Evolutionary conservation across 2,113 vertebrate species (phyloP).

Genomic region (Hydrolagus affinis): DNA sequence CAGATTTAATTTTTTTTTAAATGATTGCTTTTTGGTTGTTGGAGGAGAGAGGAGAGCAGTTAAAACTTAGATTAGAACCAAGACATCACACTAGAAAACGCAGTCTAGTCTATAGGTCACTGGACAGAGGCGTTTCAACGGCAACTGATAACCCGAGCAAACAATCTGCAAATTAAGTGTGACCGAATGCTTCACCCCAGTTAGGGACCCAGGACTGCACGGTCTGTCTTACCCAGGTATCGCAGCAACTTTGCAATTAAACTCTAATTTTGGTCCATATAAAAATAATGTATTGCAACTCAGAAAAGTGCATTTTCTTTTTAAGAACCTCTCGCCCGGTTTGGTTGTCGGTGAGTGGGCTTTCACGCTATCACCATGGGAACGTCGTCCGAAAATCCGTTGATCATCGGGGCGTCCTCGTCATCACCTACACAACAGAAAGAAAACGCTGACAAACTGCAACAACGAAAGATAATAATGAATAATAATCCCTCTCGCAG

Average conservation of each 20-base stretch:
- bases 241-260: constrained; percentile 62
- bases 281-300: constrained; percentile 78
- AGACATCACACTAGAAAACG: background rate
- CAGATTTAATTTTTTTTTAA: background rate
- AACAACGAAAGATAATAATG: background rate
- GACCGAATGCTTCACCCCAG: background rate
- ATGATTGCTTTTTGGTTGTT: background rate
- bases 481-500: background rate
- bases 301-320: constrained; percentile 62
- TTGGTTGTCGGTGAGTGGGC: constrained; percentile 53
- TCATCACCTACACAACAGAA: constrained; percentile 73
- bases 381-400: constrained; percentile 94
- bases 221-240: constrained; percentile 34
- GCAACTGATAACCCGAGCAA: background rate
- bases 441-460: background rate
- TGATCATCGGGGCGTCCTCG: constrained; percentile 93
- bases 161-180: constrained; percentile 5
- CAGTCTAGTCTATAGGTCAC: background rate
- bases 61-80: background rate
- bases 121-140: constrained; percentile 9
- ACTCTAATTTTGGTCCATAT: constrained; percentile 64
- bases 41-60: background rate
- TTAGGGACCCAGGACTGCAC: background rate
- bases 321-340: constrained; percentile 68
- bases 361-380: constrained; percentile 96